Percentiles rank a stretch among this genome's conserved stretches.
Conservation (phyloP, 2,797 vertebrate species). For the Sylvilagus floridanus region DNA sequence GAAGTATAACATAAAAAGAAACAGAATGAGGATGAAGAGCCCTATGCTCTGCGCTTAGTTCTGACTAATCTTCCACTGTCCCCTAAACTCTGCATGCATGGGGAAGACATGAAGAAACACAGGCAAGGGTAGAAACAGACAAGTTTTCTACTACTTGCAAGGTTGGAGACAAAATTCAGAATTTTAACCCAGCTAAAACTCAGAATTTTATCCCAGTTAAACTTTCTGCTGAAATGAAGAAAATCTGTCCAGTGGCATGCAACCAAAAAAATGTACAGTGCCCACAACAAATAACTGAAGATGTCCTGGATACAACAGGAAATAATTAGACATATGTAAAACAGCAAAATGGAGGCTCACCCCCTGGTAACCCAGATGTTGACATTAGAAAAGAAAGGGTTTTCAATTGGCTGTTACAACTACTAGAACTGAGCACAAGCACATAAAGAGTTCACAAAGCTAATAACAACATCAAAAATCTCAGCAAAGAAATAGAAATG, state of each 20-base stretch:
- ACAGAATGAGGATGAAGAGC: not conserved
- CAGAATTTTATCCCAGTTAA: not conserved
- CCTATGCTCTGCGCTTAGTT: not conserved
- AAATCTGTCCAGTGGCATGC: not conserved
- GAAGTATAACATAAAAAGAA: not conserved
- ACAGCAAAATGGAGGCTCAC: not conserved
- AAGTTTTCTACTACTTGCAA: not conserved
- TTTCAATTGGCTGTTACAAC: not conserved
- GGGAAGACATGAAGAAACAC: not conserved
- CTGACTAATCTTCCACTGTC: not conserved
- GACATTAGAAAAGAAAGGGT: not conserved
- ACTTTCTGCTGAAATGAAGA: not conserved
- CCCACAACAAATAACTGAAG: not conserved
- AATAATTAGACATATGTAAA: slow-evolving; percentile 39
- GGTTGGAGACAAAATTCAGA: not conserved
- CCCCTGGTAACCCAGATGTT: not conserved
- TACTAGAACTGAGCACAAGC: not conserved
- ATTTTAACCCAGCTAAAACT: not conserved
- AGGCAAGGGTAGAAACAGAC: not conserved
- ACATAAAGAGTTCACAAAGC: slow-evolving; percentile 14
- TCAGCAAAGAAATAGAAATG: not conserved
- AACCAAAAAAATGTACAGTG: not conserved
- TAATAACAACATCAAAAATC: slow-evolving; percentile 37
- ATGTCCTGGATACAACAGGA: not conserved
- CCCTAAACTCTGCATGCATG: not conserved